Base-by-base conservation (phyloP, 1,140 invertebrate genomes). In the Phymastichus coffea region DNA sequence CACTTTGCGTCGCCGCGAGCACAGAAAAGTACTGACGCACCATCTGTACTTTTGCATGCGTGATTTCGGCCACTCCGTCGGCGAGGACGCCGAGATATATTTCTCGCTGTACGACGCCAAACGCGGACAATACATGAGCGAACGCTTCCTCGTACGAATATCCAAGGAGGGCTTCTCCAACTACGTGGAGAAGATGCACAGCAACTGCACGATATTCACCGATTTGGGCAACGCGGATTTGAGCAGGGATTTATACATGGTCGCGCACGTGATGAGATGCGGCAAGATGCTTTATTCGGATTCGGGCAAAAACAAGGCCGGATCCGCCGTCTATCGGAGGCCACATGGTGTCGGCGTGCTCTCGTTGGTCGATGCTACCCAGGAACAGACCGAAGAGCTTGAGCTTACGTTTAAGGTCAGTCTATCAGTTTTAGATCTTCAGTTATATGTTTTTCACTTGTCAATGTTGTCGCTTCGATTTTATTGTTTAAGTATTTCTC, bases 111-210 rank as follows among this genome's bases (percentile, higher is more conserved):
- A 92, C 74, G 92, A 95, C 75, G 86, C 86, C 2, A 86, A 85
- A 66, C 84, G 86, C 56, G 83, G 83, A 54, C 84, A 85, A 38
- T 88, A 88, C 33, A 75, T 91, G 65, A 95, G 92, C 63, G 93
- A 96, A 75, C 82, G 92, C 56, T 95, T 95, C 81, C 82, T 94
- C 69, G 90, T 95, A 40, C 85, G 86, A 69, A 89, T 95, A 72
- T 91, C 90, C 56, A 93, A 92, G 74, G 91, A 94, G 68, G 93
- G 92, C 40, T 93, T 93, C 76, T 91, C 91, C 19, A 93, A 92
- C 74, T 93, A 94, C 72, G 85, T 93, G 15, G 92, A 94, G 68
- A 91, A 92, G 69, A 75, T 95, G 58, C 88, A 94, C 72, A 92
- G 87, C 67, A 92, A 93, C 72, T 93, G 90, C 70, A 93, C 92